phyloP scores from a whole-genome alignment of 2,888 invertebrate species.

The Uloborus plumipes region DNA sequence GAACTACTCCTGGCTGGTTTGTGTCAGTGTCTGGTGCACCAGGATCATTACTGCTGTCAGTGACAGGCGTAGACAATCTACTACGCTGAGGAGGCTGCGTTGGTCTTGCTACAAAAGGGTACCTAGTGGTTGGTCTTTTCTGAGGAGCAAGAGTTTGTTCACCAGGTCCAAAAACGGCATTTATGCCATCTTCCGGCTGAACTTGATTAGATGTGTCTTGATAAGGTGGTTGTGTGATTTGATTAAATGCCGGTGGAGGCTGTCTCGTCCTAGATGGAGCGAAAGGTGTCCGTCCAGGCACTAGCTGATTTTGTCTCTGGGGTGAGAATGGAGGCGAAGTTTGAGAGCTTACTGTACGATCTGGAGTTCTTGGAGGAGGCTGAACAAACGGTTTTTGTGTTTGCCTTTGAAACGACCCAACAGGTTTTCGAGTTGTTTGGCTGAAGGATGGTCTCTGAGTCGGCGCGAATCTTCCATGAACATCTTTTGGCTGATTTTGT shows the following conservation, averaged over 20 bases:
- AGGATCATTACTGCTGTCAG: neutral
- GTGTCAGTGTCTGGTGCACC: constrained; percentile 11
- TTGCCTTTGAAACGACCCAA: constrained; percentile 5
- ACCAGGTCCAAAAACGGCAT: constrained; percentile 16
- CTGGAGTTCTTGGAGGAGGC: neutral
- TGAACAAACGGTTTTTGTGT: constrained; percentile 24
- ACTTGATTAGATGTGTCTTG: neutral
- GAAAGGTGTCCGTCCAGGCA: constrained; percentile 13
- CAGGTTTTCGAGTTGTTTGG: constrained; percentile 27
- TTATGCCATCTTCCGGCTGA: constrained; percentile 36
- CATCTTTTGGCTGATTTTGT: neutral
- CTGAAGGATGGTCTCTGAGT: constrained; percentile 23
- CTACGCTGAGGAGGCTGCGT: neutral
- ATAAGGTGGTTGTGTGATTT: constrained; percentile 17
- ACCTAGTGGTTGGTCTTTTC: constrained; percentile 27
- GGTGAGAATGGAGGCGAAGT: neutral
- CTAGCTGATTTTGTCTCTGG: neutral
- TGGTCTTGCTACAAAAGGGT: constrained; percentile 14
- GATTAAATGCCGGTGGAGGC: constrained; percentile 4
- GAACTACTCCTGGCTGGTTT: constrained; percentile 17
- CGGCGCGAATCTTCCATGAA: constrained; percentile 6
- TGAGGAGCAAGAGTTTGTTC: constrained; percentile 10
- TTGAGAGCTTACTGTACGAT: constrained; percentile 4
- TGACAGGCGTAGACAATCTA: neutral
- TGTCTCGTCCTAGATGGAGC: constrained; percentile 30